Conservation (phyloP, 2,113 vertebrate genomes). For the Bubo blakistoni region DNA sequence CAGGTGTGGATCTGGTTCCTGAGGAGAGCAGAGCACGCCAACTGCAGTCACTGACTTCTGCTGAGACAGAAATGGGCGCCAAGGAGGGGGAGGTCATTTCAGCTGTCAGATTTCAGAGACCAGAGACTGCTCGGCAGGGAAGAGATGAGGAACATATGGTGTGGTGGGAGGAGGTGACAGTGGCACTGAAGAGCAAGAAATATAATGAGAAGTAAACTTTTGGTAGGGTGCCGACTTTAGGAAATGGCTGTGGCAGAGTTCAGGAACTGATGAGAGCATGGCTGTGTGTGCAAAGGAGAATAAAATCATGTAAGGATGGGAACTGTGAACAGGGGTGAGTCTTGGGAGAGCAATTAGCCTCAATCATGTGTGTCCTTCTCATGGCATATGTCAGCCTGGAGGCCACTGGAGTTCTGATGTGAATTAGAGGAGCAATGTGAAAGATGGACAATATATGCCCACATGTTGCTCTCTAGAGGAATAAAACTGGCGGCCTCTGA, state of each 20-base stretch:
- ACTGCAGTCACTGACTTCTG: neutral
- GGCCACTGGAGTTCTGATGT: accelerated
- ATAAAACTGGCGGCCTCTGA: neutral
- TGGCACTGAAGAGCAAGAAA: neutral
- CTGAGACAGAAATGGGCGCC: neutral
- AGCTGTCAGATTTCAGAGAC: slow-evolving; percentile 4
- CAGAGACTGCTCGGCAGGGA: neutral
- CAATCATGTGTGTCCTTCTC: accelerated
- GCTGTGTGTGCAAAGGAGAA: neutral
- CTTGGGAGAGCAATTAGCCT: neutral
- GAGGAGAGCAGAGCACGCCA: neutral
- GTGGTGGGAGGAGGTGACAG: slow-evolving; percentile 33
- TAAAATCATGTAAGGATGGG: neutral
- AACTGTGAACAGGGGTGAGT: neutral
- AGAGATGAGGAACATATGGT: slow-evolving; percentile 37
- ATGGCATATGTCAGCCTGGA: neutral
- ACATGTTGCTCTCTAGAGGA: neutral
- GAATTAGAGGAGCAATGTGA: neutral
- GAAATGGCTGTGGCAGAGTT: neutral
- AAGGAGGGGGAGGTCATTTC: neutral
- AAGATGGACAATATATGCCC: neutral
- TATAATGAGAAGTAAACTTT: neutral
- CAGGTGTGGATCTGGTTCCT: neutral
- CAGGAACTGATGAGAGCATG: neutral
- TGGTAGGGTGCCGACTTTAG: neutral